Conservation (phyloP, 1,140 invertebrate species). For the Rhynchophorus ferrugineus region DNA sequence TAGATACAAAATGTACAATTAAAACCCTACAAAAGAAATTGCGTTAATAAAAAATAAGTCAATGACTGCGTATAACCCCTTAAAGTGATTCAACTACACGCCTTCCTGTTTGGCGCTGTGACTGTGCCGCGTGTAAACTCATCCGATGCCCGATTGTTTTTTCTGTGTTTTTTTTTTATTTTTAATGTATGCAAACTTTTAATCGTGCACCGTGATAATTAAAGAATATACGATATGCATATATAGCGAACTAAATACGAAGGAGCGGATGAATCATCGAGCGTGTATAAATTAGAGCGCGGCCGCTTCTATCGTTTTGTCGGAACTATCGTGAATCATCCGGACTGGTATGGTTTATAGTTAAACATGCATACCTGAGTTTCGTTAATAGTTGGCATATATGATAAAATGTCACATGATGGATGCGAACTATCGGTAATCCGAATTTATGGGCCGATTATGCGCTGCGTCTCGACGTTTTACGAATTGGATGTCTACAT, state of each 20-base stretch:
- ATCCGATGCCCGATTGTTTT: no score
- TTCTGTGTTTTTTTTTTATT: constrained; percentile 2
- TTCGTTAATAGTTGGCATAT: neutral
- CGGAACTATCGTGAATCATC: constrained; percentile 1
- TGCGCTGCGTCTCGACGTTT: neutral
- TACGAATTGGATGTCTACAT: no score
- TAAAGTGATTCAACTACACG: no score
- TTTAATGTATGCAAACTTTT: constrained; percentile 5
- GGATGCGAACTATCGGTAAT: neutral
- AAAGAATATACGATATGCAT: constrained; percentile 2
- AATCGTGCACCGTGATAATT: neutral
- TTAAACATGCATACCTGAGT: neutral
- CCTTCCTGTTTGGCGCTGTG: no score
- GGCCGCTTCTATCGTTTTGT: neutral
- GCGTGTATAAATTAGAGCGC: neutral
- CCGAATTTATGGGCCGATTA: neutral
- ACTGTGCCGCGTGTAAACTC: no score
- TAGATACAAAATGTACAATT: no score
- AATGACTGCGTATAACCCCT: no score
- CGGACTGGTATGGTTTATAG: neutral
- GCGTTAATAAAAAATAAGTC: no score
- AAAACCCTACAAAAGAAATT: no score
- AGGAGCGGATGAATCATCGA: constrained; percentile 6
- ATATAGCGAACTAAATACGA: no score
- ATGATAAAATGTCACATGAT: neutral